These are phyloP conservation scores for Sitophilus oryzae DNA, from an alignment of 1,140 invertebrate genomes.

Conservation along the genomic window DNA sequence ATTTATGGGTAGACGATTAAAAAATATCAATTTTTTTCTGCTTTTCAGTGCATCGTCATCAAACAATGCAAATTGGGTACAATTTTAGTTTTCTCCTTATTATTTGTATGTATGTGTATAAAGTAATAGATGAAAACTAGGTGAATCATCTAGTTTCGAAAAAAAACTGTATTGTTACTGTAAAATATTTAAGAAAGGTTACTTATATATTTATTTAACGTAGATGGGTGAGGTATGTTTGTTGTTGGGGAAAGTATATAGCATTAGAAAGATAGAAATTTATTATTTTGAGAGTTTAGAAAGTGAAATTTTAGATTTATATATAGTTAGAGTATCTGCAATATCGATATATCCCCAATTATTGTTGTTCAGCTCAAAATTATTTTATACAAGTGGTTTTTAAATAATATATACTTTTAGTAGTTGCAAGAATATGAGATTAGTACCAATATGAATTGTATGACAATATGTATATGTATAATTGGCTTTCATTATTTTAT, in stretches of 20 bases:
- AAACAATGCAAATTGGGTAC: conserved; percentile 21
- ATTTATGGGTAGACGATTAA: background rate
- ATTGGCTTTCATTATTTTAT: no score
- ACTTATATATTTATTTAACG: background rate
- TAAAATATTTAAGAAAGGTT: background rate
- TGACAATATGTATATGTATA: no score
- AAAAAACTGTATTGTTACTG: background rate
- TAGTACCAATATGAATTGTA: no score
- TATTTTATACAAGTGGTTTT: no score
- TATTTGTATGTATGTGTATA: conserved; percentile 15
- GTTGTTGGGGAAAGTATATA: background rate
- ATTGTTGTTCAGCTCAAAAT: no score
- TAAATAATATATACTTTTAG: no score
- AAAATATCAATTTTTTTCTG: background rate
- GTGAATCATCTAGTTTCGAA: background rate
- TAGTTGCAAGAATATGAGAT: no score
- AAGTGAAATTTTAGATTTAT: no score
- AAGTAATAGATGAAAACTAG: background rate
- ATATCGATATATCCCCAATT: no score
- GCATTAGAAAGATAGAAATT: no score
- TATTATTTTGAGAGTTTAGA: no score
- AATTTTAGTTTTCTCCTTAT: conserved; percentile 18
- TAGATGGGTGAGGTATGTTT: background rate
- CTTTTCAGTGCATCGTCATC: conserved; percentile 5
- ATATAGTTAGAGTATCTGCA: no score